Base-by-base conservation (phyloP, 2,888 invertebrate genomes). In the Leucania comma region DNA sequence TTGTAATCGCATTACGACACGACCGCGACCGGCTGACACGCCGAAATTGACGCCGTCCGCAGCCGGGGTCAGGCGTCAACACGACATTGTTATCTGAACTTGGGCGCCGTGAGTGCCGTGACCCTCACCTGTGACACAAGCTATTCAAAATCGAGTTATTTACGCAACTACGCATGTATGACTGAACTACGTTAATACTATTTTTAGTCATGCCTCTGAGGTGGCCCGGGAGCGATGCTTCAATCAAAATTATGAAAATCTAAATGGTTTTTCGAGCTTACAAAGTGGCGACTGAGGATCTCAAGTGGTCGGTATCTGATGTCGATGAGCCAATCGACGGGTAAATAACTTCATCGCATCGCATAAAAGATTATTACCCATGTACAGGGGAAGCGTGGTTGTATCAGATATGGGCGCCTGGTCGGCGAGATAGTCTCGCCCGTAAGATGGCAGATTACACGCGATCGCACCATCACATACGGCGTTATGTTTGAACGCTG, bases 31-130 rank as follows among this genome's bases (percentile, higher is more conserved):
- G 82, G 70, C 81, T 82, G 87, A 86, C 80, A 86, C 84, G 84
- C 85, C 84, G 78, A 84, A 76, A 82, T 69, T 81, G 84, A 80
- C 80, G 78, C 72, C 64, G 72, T 72, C 68, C 73, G 74, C 74
- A 66, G 72, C 80, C 87, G 84, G 86, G 88, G 87, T 88, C 89
- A 89, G 76, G 77, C 85, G 81, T 86, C 88, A 87, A 78, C 76
- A 82, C 83, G 87, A 88, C 90, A 91, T 90, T 91, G 91, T 90
- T 85, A 81, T 85, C 90, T 91, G 89, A 91, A 91, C 91, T 91
- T 91, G 90, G 85, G 78, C 56, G 77, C 70, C 67, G 71, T 82
- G 88, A 87, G 78, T 58, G 76, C 70, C 69, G 70, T 83, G 88
- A 88, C 91, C 91, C 86, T 90, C 89, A 90, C 87, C 89, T 88